Base-by-base conservation (phyloP, 2,113 vertebrate species). In the Amazona guildingii region DNA sequence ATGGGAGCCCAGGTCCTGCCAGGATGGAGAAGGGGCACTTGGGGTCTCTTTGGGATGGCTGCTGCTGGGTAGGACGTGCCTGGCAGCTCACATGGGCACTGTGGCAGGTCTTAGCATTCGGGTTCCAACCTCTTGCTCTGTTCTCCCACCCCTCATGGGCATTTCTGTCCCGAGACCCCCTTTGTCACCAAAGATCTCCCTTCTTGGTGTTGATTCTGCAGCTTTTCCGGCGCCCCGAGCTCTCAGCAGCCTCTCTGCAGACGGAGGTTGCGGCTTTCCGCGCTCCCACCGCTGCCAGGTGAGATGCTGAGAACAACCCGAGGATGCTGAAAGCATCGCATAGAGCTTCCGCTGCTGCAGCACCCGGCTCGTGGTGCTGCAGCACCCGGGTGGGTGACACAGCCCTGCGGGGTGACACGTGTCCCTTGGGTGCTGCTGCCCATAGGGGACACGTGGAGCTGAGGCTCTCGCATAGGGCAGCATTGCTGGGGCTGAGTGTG, bases 401-500 rank as follows among this genome's bases (percentile, higher is more conserved):
- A 1, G 73, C 68, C 63, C 52, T 0, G 0, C 0, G 21, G 12
- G 70, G 39, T 7, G 17, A 20, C 83, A 55, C 3, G 8, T 12
- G 67, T 23, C 39, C 55, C 5, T 39, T 6, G 9, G 43, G 51
- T 2, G 18, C 74, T 23, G 27, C 43, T 23, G 7, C 18, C 46
- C 48, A 0, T 18, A 8, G 1, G 25, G 55, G 72, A 21, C 78
- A 64, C 3, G 1, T 2, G n/a, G 74, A 43, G 54, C 63, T 0
- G 7, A 2, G 74, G 16, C 59, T 23, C 59, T 49, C 6, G 2
- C 1, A 1, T 11, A 55, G 18, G 16, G 14, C 11, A 24, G 4
- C 69, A 0, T 8, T 54, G 37, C 14, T 63, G 31, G 33, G 13
- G 4, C 18, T 25, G 15, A 15, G 20, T 15, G 3, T 0, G 0